phyloP scores from a whole-genome alignment of 2,888 invertebrate genomes.

The Gasteruption jaculator region DNA sequence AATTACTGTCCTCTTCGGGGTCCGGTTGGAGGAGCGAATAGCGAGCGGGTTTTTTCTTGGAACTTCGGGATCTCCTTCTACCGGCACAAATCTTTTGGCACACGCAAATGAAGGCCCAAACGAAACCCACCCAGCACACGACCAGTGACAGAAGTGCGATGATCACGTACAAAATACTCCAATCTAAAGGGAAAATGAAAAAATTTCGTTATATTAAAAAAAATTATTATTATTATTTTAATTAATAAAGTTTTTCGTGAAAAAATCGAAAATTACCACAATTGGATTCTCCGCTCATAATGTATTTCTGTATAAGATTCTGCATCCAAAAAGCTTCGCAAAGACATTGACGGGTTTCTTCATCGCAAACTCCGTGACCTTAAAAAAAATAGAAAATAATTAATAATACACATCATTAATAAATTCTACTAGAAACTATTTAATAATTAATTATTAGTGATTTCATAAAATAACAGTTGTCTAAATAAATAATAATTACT shows the following conservation, averaged over 20 bases:
- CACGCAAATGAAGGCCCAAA: constrained; percentile 64
- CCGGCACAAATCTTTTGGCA: constrained; percentile 57
- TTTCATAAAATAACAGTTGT: no score
- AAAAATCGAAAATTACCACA: constrained; percentile 61
- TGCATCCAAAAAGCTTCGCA: constrained; percentile 98
- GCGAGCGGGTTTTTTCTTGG: constrained; percentile 61
- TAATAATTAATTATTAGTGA: no score
- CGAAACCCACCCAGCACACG: constrained; percentile 60
- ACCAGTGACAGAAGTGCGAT: constrained; percentile 63
- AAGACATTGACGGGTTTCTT: constrained; percentile 75
- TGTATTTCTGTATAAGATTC: constrained; percentile 65
- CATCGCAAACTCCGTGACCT: constrained; percentile 83
- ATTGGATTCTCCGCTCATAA: constrained; percentile 69
- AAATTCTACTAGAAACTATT: no score
- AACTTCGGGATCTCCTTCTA: constrained; percentile 53
- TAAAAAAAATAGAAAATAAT: constrained; percentile 17
- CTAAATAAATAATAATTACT: no score
- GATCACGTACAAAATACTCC: constrained; percentile 91
- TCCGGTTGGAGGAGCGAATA: constrained; percentile 69
- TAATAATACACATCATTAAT: no score
- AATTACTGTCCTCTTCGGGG: constrained; percentile 63
- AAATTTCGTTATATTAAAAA: constrained; percentile 15
- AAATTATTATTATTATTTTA: constrained; percentile 7
- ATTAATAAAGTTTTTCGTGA: not conserved
- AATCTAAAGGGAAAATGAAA: constrained; percentile 57